phyloP scores from a whole-genome alignment of 2,797 vertebrate species.

The Thripadectes ignobilis region DNA sequence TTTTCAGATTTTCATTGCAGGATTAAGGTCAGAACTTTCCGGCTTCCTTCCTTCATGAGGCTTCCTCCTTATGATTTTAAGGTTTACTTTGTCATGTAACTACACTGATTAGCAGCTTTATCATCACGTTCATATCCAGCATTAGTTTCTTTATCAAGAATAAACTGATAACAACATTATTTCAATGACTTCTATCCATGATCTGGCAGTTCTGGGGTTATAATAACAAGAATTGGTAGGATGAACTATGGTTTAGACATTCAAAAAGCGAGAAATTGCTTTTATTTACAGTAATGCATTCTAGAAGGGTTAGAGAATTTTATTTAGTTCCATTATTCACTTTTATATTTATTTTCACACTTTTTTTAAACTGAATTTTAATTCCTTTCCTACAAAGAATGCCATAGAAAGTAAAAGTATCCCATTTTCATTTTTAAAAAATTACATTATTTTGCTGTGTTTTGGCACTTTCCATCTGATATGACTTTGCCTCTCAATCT shows the following conservation, averaged over 20 bases:
- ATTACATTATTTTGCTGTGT: neutral
- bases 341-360: neutral
- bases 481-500: neutral
- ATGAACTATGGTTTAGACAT: neutral
- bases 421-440: fast-evolving
- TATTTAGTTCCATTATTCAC: neutral
- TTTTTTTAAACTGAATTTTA: neutral
- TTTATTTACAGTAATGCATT: neutral
- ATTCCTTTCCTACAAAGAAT: neutral
- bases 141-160: neutral
- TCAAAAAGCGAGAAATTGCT: neutral
- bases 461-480: neutral
- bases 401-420: neutral
- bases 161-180: neutral
- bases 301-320: neutral
- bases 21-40: neutral
- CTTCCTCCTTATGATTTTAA: neutral
- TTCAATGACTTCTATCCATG: neutral
- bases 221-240: neutral
- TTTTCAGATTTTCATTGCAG: neutral
- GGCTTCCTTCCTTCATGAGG: neutral
- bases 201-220: neutral
- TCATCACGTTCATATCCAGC: neutral
- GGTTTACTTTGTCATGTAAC: neutral
- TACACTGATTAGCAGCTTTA: neutral